Evolutionary conservation across 2,797 vertebrate genomes (phyloP), one percentile per base, ranked within the genome.

Genomic region (Labeo calbasu): DNA sequence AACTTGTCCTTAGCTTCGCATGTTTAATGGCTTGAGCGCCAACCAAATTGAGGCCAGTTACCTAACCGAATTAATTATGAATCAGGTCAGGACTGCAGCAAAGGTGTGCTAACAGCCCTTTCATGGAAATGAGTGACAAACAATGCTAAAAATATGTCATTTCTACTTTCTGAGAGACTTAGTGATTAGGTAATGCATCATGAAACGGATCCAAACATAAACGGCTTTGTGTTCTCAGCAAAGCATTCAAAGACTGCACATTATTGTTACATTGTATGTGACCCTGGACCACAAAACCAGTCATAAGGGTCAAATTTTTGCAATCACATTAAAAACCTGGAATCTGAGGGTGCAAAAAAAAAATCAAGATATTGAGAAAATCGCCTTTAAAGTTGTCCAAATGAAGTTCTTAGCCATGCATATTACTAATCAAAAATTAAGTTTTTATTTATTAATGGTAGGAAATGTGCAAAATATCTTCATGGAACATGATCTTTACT

Each of bases 31-130:
- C 5, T 4, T 46, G 59, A 68, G 71, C 4, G 9, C 21, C 23
- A 19, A 63, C 36, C 21, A 80, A 25, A 75, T 65, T 10, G 59
- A 79, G 57, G 51, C 1, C 23, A 69, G 82, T 77, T 77, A 48
- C 40, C 10, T 59, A 83, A 77, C 48, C 8, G 1, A 48, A 83
- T 77, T 15, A 46, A 83, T 68, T 82, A 63, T 82, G 69, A 73
- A 77, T 17, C 53, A 75, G 43, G 57, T 82, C 71, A 73, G 57
- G 32, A 79, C 14, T 77, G 72, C 36, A 23, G 19, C 63, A 69
- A 59, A 69, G 17, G 57, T 82, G 70, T 65, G 28, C 46, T 51
- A 65, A 69, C 50, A 55, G 17, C 17, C 53, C 40, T 50, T 9
- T 69, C 70, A 59, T 77, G 40, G 25, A 68, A 68, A 32, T 53